Percentiles rank a stretch among this genome's conserved stretches.
phyloP scores from a whole-genome alignment of 1,140 invertebrate species.

The Lasioglossum baleicum region DNA sequence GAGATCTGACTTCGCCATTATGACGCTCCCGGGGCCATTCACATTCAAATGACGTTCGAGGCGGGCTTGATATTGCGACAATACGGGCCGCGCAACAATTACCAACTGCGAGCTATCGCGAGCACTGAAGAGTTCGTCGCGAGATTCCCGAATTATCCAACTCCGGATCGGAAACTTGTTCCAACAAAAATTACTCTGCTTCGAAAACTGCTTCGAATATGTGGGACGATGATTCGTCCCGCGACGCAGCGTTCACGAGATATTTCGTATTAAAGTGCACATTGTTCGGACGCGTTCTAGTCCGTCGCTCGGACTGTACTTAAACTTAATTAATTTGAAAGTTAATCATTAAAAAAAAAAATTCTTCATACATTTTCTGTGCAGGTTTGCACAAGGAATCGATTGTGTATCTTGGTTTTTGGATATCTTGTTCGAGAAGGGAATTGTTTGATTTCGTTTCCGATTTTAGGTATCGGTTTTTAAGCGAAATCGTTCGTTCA shows the following conservation, averaged over 20 bases:
- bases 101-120: neutral
- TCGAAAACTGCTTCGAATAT: neutral
- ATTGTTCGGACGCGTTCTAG: neutral
- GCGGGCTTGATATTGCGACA: neutral
- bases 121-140: neutral
- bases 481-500: neutral
- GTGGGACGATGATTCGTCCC: neutral
- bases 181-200: neutral
- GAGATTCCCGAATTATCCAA: neutral
- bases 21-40: neutral
- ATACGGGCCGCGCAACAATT: neutral
- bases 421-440: too few species aligned
- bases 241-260: neutral
- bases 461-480: neutral
- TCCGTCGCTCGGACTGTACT: neutral
- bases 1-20: neutral
- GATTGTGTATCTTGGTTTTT: too few species aligned
- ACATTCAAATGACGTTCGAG: slow-evolving; percentile 13
- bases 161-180: neutral
- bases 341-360: neutral
- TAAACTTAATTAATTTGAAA: neutral
- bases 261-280: too few species aligned
- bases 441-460: too few species aligned
- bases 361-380: neutral
- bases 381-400: neutral